These are phyloP conservation scores for Pseudomugil gertrudae DNA, from an alignment of 2,797 vertebrate genomes.

Conservation along the genomic window DNA sequence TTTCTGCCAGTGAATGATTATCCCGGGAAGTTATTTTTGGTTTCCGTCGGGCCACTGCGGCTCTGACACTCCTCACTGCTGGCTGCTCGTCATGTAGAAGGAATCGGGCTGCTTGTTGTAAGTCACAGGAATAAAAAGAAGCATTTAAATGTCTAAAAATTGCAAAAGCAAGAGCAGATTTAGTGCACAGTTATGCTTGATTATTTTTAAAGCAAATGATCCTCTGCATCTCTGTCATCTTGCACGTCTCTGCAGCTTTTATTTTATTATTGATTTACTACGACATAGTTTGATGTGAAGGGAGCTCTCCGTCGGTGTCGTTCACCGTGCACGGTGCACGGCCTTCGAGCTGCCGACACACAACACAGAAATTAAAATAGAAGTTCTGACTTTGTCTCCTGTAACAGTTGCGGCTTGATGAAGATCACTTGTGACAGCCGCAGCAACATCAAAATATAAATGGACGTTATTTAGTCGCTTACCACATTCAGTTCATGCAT, in stretches of 20 bases:
- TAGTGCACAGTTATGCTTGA: conserved; percentile 30
- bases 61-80: conserved; percentile 23
- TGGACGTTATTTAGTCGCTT: conserved; percentile 56
- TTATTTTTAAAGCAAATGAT: conserved; percentile 35
- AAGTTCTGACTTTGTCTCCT: conserved; percentile 15
- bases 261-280: conserved; percentile 61
- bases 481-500: conserved; percentile 66
- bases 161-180: conserved; percentile 42
- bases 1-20: conserved; percentile 17
- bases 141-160: conserved; percentile 35
- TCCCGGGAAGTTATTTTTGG: conserved; percentile 42
- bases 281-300: conserved; percentile 53
- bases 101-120: conserved; percentile 26
- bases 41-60: conserved; percentile 11
- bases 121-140: conserved; percentile 25
- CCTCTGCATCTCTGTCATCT: conserved; percentile 38
- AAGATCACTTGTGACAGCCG: conserved; percentile 67
- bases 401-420: conserved; percentile 35
- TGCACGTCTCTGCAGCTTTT: conserved; percentile 39
- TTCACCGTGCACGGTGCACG: background rate
- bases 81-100: conserved; percentile 31
- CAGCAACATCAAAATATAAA: conserved; percentile 64
- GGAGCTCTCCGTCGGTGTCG: conserved; percentile 29
- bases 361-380: conserved; percentile 50
- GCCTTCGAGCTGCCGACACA: conserved; percentile 37